phyloP scores from a whole-genome alignment of 2,797 vertebrate species.

The Chromobotia macracanthus region DNA sequence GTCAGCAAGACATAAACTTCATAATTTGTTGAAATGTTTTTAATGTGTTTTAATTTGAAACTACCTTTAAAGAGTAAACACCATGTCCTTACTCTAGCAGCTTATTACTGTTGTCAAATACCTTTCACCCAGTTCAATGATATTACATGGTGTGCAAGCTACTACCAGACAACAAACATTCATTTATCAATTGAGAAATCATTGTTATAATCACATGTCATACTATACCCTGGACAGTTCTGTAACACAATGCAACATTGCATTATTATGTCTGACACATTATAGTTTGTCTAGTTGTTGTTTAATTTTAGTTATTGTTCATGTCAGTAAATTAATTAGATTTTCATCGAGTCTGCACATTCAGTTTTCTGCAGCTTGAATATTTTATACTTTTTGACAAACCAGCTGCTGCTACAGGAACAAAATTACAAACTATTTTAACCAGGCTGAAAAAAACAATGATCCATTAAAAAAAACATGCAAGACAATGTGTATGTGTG shows the following conservation, averaged over 20 bases:
- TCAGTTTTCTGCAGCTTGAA: too few relatives aligned
- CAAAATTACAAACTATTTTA: too few relatives aligned
- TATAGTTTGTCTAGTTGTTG: too few relatives aligned
- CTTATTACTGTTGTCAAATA: conserved; percentile 17
- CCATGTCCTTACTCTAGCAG: conserved; percentile 7
- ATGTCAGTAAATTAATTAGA: too few relatives aligned
- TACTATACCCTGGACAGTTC: neutral
- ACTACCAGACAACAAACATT: neutral
- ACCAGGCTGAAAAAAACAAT: too few relatives aligned
- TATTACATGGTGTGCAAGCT: conserved; percentile 14
- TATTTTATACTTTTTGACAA: too few relatives aligned
- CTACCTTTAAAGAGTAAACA: conserved; percentile 33
- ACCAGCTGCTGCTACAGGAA: too few relatives aligned
- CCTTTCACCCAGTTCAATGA: conserved; percentile 21
- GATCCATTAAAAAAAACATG: too few relatives aligned
- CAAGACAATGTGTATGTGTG: neutral
- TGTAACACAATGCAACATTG: neutral
- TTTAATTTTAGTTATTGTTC: too few relatives aligned
- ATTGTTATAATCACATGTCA: neutral
- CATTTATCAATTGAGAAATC: neutral
- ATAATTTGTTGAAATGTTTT: neutral
- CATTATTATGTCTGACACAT: neutral
- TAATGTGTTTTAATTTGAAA: conserved; percentile 36
- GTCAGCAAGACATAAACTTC: conserved; percentile 34
- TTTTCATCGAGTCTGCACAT: too few relatives aligned